Evolutionary conservation across 2,888 invertebrate genomes (phyloP).

Genomic region (Stratiomys singularior): DNA sequence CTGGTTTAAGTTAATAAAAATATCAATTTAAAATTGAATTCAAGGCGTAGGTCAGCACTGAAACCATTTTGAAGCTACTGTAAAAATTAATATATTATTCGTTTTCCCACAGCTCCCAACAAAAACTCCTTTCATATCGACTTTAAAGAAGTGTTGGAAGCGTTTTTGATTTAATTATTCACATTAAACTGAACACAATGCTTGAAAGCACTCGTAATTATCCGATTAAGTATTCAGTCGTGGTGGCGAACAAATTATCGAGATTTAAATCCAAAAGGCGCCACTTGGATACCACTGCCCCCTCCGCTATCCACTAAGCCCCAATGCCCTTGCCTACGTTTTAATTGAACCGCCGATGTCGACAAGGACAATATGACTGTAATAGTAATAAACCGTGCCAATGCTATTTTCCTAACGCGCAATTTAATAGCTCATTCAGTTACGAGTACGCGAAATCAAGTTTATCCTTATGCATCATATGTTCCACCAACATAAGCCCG

Average conservation of each 20-base stretch:
- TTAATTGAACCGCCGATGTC: conserved; percentile 16
- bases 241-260: not conserved
- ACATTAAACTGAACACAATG: too few relatives aligned
- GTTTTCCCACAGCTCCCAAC: too few relatives aligned
- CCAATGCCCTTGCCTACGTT: not conserved
- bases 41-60: too few relatives aligned
- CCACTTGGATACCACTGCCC: conserved; percentile 22
- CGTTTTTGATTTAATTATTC: too few relatives aligned
- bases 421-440: conserved; percentile 38
- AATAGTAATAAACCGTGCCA: conserved; percentile 30
- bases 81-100: too few relatives aligned
- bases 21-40: too few relatives aligned
- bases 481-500: conserved; percentile 19
- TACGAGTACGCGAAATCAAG: conserved; percentile 27
- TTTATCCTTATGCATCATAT: conserved; percentile 40
- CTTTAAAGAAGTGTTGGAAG: too few relatives aligned
- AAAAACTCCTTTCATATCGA: too few relatives aligned
- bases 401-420: conserved; percentile 14
- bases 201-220: too few relatives aligned
- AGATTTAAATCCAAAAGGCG: conserved; percentile 19
- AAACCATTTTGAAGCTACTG: too few relatives aligned
- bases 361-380: not conserved
- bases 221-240: too few relatives aligned
- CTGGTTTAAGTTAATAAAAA: too few relatives aligned
- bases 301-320: not conserved